Base-by-base conservation (phyloP, 1,140 invertebrate species). In the Oncopodura yosiiana region DNA sequence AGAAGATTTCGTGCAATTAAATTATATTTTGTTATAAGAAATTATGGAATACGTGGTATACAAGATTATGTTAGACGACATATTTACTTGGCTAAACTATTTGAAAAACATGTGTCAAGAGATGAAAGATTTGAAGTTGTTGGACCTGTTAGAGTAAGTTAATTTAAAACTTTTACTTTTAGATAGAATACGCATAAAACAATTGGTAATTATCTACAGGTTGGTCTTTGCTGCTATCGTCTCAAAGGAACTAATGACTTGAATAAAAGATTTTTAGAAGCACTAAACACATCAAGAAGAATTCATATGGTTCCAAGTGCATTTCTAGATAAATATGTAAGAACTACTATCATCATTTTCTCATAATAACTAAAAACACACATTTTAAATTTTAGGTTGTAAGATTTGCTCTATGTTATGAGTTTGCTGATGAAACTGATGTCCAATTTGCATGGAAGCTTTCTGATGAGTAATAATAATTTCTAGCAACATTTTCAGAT, bases 41-140 rank as follows among this genome's bases (percentile, higher is more conserved):
- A 18, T 19, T 58, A 62, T 38, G 52, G 52, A 6, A 39, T 54
- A 2, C 18, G 52, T 30, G 87, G 87, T 2, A 69, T 94, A 2
- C 86, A 86, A 66, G 74, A 77, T 24, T 90, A 92, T 65, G 88
- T 93, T 42, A 74, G 89, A 24, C 83, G 87, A 72, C 92, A 95
- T 66, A 86, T 89, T 51, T 75, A 77, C n/a, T 70, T 94, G 51
- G 89, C 91, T 0, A 88, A 89, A 68, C 71, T 79, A 48, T 93
- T 95, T 65, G 88, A 91, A 68, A 69, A 71, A n/a, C 69, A 84
- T 4, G 79, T 94, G 9, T 72, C 72, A 36, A 76, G 77, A 32
- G 88, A 95, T 67, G 71, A 76, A 14, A 73, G 83, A 12, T 95
- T 94, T 69, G 87, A 94, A 68, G 5, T 14, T n/a, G 12, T 45